Base-by-base conservation (phyloP, 1,140 invertebrate genomes). In the Calycopis cecrops region DNA sequence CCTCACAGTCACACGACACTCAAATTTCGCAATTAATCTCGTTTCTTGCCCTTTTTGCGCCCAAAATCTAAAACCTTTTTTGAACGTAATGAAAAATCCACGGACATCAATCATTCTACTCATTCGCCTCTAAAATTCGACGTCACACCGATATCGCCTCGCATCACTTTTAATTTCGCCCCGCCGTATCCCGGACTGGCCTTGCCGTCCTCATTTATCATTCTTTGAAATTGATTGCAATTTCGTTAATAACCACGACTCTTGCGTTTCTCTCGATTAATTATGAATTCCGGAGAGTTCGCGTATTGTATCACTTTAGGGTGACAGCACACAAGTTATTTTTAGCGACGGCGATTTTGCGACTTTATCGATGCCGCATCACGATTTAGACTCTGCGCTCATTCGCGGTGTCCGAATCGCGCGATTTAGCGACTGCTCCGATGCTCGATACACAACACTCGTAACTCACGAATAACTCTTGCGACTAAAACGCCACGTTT, bases 81-180 rank as follows among this genome's bases (percentile, higher is more conserved):
- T 71, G 62, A 69, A 63, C 60, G 57, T 59, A 69, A 63, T 67
- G 63, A 79, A 82, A 28, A 76, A 75, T 79, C 73, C 70, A 71
- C 60, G 69, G 63, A 71, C 82, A 85, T 85, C 82, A 83, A 85
- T 85, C 82, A 83, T 74, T 73, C 69, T 68, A 73, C 71, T 80
- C 82, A 75, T 79, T 85, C 82, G 73, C 77, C 63, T 76, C 69
- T 53, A 75, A 82, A 85, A 76, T 79, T 77, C 62, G 67, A 76
- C 77, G 71, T 77, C 71, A 72, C 69, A 73, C 67, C 68, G 73
- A 77, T 76, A 79, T 79, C 76, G 71, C 73, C 66, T 74, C 66
- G 73, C 64, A 69, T 68, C 69, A 79, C 72, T 82, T 76, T 79
- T 81, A 78, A 76, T 79, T 71, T 76, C 67, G 62, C 65, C 65